phyloP scores from a whole-genome alignment of 1,140 invertebrate species.

The Prorops nasuta region DNA sequence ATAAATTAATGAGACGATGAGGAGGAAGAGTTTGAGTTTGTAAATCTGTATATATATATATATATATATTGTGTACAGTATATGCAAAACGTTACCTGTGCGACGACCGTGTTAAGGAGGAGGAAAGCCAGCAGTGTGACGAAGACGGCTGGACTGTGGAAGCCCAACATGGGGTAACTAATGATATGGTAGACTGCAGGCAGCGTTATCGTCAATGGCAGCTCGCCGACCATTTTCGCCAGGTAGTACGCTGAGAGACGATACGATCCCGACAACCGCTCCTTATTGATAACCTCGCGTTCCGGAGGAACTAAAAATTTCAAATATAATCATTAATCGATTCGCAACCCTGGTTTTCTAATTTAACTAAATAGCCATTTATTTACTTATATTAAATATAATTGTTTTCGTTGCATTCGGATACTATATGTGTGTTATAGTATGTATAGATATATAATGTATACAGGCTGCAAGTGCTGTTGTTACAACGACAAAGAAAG shows the following conservation, averaged over 20 bases:
- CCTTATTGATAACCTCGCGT: slow-evolving; percentile 81
- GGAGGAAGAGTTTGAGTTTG: too few species aligned
- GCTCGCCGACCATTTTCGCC: slow-evolving; percentile 82
- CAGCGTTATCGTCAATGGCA: slow-evolving; percentile 74
- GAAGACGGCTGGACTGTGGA: slow-evolving; percentile 65
- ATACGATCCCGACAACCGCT: slow-evolving; percentile 78
- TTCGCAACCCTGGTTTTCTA: too few species aligned
- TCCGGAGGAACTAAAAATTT: slow-evolving; percentile 71
- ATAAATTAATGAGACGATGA: too few species aligned
- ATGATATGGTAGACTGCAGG: slow-evolving; percentile 79
- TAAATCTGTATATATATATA: too few species aligned
- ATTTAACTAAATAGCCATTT: too few species aligned
- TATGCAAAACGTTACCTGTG: slow-evolving; percentile 61
- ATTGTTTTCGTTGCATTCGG: too few species aligned
- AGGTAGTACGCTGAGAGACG: slow-evolving; percentile 82
- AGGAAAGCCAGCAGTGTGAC: slow-evolving; percentile 71
- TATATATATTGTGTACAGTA: too few species aligned
- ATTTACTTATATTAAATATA: too few species aligned
- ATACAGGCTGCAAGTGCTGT: too few species aligned
- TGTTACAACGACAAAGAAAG: too few species aligned
- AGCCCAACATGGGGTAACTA: slow-evolving; percentile 76
- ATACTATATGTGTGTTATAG: too few species aligned
- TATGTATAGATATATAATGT: too few species aligned
- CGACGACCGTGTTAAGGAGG: slow-evolving; percentile 75
- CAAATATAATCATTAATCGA: background rate